A percentile compares a stretch with the other conserved stretches of the same genome.
Evolutionary conservation across 1,140 invertebrate species (phyloP).

Genomic region (Drosophila auraria): DNA sequence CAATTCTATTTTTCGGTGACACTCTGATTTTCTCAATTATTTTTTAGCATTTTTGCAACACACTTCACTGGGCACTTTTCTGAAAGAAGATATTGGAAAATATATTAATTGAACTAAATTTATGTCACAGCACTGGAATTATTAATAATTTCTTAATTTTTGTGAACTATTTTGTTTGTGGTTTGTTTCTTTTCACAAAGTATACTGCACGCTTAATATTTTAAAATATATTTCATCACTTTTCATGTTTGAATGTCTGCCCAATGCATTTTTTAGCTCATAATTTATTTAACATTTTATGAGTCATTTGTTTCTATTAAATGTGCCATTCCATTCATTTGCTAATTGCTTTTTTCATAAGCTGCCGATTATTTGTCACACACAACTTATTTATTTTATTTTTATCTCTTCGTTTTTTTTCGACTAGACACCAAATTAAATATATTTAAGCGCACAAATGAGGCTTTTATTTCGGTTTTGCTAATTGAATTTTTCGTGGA

Average conservation of each 20-base stretch:
- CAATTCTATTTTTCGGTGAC: neutral
- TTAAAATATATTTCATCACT: neutral
- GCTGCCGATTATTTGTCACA: slow-evolving; percentile 3
- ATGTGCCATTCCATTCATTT: neutral
- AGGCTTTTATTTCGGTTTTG: slow-evolving; percentile 12
- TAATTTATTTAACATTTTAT: neutral
- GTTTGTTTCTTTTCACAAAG: neutral
- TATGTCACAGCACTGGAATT: neutral
- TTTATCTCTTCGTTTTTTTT: neutral
- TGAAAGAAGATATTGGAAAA: slow-evolving; percentile 1
- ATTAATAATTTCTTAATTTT: neutral
- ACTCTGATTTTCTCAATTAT: neutral
- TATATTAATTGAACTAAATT: neutral
- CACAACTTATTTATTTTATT: neutral
- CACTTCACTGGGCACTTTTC: slow-evolving; percentile 12
- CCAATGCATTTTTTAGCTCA: no score
- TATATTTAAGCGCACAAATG: slow-evolving; percentile 12
- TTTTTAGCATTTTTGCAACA: neutral
- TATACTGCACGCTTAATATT: no score
- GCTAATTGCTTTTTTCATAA: slow-evolving; percentile 3
- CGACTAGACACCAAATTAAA: neutral
- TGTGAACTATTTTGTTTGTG: neutral
- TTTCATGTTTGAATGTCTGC: neutral
- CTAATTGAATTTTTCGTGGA: slow-evolving; percentile 10
- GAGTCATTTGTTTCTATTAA: slow-evolving; percentile 1